Base-by-base conservation (phyloP, 2,113 vertebrate species). In the Tylochromis polylepis region DNA sequence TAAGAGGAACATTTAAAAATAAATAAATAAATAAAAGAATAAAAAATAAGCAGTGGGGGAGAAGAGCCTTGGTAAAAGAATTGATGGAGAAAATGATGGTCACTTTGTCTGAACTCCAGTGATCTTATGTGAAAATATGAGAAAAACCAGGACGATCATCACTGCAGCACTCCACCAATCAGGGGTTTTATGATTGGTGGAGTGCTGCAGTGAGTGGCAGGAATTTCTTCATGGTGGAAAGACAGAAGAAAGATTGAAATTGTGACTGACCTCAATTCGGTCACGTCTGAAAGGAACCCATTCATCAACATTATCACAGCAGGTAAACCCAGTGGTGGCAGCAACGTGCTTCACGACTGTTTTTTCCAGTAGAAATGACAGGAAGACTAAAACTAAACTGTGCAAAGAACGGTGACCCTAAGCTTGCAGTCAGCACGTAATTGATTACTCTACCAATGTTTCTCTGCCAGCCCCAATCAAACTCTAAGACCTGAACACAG, bases 161-260 rank as follows among this genome's bases (percentile, higher is more conserved):
- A 72, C 67, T 72, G 41, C 41, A 46, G 67, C 38, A 46, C 22
- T 72, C 38, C 14, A 70, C 65, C n/a, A 70, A 70, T 46, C 38
- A 70, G 65, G 38, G 0, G 22, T 70, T 70, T 70, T 41, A 41
- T 67, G 62, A 67, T 67, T 67, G 62, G 14, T 67, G 62, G 62
- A 67, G 36, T 67, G 62, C 36, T 67, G 36, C n/a, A 41, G 62
- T 41, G 62, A 67, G 14, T 46, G 67, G 22, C 38, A 72, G 41
- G 67, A 9, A 27, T 72, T 24, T 46, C 16, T 24, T 46, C 67
- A 27, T 24, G n/a, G 14, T 72, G 67, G 67, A 46, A 72, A 72
- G 5, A 27, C 22, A 6, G 14, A 70, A 24, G 38, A 41, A 41
- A 41, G 65, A 10, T 43, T 70, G n/a, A 41, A 70, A 70, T 43